Base-by-base conservation (phyloP, 2,113 vertebrate species). In the Ancistrus triradiatus region DNA sequence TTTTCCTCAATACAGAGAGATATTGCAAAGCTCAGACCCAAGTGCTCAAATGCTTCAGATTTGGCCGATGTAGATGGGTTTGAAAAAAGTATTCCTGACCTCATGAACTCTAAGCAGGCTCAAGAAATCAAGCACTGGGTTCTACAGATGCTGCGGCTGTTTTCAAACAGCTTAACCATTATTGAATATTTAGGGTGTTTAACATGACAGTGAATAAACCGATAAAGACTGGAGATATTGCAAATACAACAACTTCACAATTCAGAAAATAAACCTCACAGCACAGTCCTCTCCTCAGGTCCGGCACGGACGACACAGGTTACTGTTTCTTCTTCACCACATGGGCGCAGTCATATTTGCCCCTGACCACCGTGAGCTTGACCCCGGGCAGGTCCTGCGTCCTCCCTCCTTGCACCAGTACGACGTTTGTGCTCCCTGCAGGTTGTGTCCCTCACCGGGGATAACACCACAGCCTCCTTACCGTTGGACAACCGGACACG, bases 371-470 rank as follows among this genome's bases (percentile, higher is more conserved):
- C 0, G 81, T 93, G 24, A 98, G 91, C 61, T 94, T 94, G 38
- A 98, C 87, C 0, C 95, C 94, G 0, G 94, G 95, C 53, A 98
- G 81, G 81, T 97, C 95, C 84, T 95, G 94, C 0, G 93, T 97
- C 43, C 89, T 80, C 0, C 94, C 94, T 0, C 93, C 94, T 77
- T 95, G 75, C 58, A 95, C 87, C 11, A 97, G 80, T 21, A 98
- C 93, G 0, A 93, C 79, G 1, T 93, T n/a, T 91, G 66, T 97
- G 95, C 72, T 98, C n/a, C 95, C 86, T 98, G 95, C 13, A 98
- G 87, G 69, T 76, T 92, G 87, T 98, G 95, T 3, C 95, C 95
- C 63, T 98, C 95, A 0, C 95, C 91, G 0, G 94, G 95, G 46
- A 98, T 90, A 91, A 97, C 58, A 73, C 90, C 2, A 95, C 78